Conservation (phyloP, 2,797 vertebrate genomes). For the Amblyraja radiata region DNA sequence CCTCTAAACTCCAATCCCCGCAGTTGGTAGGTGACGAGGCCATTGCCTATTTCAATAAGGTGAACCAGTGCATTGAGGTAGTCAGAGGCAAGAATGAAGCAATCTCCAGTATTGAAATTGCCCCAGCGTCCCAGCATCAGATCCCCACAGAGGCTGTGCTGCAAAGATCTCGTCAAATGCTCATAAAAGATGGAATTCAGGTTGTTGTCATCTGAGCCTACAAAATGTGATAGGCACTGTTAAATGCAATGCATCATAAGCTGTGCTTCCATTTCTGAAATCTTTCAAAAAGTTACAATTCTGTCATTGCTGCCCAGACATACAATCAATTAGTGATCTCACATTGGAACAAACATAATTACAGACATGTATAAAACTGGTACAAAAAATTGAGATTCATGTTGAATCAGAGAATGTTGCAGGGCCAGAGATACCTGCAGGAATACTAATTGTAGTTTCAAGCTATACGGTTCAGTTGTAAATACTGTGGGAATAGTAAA, state of each 20-base stretch:
- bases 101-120: slow-evolving; percentile 89
- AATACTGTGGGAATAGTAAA: not conserved
- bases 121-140: slow-evolving; percentile 91
- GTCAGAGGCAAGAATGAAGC: slow-evolving; percentile 96
- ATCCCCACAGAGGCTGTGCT: slow-evolving; percentile 93
- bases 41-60: slow-evolving; percentile 93
- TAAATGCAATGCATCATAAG: not conserved
- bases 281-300: not conserved
- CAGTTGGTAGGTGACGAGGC: slow-evolving; percentile 91
- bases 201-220: slow-evolving; percentile 95
- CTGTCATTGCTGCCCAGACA: not conserved
- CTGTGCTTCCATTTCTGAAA: not conserved
- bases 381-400: not conserved
- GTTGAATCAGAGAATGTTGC: not conserved
- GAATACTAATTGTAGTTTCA: not conserved
- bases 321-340: too few relatives aligned
- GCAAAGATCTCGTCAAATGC: slow-evolving; percentile 90
- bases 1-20: slow-evolving; percentile 97
- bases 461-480: not conserved
- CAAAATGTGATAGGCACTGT: slow-evolving; percentile 34
- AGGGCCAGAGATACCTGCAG: not conserved
- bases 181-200: slow-evolving; percentile 98
- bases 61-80: slow-evolving; percentile 97
- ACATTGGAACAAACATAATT: not conserved
- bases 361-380: not conserved